Evolutionary conservation across 1,140 invertebrate genomes (phyloP).

Genomic region (Drosophila sp.): DNA sequence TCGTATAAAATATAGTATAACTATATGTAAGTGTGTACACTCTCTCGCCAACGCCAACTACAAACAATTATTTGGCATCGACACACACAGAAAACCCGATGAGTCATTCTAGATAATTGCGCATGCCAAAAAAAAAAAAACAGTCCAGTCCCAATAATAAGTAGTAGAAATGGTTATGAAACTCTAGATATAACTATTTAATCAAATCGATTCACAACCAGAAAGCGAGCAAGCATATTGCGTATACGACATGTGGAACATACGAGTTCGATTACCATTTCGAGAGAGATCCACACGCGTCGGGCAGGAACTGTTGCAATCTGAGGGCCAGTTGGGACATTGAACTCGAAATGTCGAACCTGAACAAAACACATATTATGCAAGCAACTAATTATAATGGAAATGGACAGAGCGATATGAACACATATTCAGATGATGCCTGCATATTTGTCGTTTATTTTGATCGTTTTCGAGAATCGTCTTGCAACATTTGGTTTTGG

Average conservation of each 20-base stretch:
- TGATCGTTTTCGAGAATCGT: conserved; percentile 6
- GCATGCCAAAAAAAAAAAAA: conserved; percentile 51
- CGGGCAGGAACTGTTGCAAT: conserved; percentile 74
- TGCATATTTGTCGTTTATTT: not conserved
- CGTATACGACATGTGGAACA: conserved; percentile 49
- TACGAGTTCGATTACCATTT: conserved; percentile 22
- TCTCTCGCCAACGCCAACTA: conserved; percentile 53
- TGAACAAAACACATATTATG: conserved; percentile 74
- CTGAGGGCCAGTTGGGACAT: conserved; percentile 62
- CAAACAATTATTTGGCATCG: conserved; percentile 77
- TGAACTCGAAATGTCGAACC: conserved; percentile 74
- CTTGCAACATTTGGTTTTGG: conserved; percentile 10
- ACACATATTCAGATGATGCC: conserved; percentile 33
- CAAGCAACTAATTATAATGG: conserved; percentile 76
- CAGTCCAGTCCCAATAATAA: conserved; percentile 41
- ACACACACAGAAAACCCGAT: conserved; percentile 60
- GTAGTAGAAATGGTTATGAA: conserved; percentile 50
- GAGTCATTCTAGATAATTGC: conserved; percentile 76
- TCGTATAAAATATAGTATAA: not conserved
- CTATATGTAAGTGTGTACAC: not conserved
- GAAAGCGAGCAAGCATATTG: conserved; percentile 38
- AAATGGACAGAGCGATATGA: conserved; percentile 72
- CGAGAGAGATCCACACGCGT: conserved; percentile 72
- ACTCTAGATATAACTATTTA: conserved; percentile 51
- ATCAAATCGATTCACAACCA: conserved; percentile 25